A percentile compares a stretch with the other conserved stretches of the same genome.
phyloP scores from a whole-genome alignment of 2,797 vertebrate species.

The Lutjanus argentimaculatus region DNA sequence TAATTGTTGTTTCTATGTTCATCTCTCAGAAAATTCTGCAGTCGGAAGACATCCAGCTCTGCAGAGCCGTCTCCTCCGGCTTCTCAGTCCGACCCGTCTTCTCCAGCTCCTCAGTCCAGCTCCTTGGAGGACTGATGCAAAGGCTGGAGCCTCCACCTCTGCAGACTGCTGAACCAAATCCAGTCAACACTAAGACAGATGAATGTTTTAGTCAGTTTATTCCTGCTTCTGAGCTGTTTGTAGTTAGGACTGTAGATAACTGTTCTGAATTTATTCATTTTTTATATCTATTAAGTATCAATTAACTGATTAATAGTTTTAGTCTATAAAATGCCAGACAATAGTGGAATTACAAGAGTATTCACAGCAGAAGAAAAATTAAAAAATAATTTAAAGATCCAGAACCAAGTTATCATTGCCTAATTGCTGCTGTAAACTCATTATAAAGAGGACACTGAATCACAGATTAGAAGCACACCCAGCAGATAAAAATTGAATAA shows the following conservation, averaged over 20 bases:
- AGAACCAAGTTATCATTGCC: neutral
- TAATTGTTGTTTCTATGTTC: neutral
- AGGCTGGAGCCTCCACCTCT: neutral
- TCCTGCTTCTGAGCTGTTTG: neutral
- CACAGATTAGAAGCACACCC: neutral
- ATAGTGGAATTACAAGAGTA: too few relatives aligned
- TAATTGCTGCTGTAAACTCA: neutral
- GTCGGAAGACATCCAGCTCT: neutral
- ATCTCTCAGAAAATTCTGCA: constrained; percentile 1
- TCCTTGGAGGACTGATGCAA: neutral
- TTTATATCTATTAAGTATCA: neutral
- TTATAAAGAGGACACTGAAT: neutral
- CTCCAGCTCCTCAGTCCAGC: too few relatives aligned
- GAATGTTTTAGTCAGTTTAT: neutral
- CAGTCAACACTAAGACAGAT: neutral
- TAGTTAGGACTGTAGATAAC: neutral
- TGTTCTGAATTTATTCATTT: neutral
- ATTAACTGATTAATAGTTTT: too few relatives aligned
- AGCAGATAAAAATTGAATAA: constrained; percentile 19
- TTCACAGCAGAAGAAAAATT: too few relatives aligned
- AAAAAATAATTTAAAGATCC: too few relatives aligned
- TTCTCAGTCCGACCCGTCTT: neutral
- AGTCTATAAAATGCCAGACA: neutral
- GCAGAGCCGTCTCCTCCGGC: neutral
- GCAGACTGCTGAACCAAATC: neutral